These are phyloP conservation scores for Exaiptasia diaphana DNA, from an alignment of 64 coral and sea anemone genomes.

Conservation along the genomic window DNA sequence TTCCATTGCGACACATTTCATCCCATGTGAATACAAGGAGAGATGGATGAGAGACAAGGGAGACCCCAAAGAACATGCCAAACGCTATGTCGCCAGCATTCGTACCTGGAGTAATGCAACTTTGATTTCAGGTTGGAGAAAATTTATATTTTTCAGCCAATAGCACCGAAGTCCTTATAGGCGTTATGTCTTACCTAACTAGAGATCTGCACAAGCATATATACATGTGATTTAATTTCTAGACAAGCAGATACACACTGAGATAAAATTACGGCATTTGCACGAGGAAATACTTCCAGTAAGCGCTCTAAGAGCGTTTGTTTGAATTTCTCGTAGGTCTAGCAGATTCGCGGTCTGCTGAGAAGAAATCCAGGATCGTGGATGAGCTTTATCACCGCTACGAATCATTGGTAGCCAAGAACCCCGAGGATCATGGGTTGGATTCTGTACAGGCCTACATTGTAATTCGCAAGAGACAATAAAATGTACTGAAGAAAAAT, in stretches of 20 bases:
- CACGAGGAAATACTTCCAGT: no score
- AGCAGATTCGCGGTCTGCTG: slow-evolving; percentile 31
- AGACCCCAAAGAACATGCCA: slow-evolving; percentile 37
- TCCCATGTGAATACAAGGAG: slow-evolving; percentile 30
- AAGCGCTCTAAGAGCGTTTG: no score
- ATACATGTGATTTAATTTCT: no score
- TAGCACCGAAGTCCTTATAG: no score
- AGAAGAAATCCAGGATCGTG: slow-evolving; percentile 39
- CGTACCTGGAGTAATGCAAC: slow-evolving; percentile 64
- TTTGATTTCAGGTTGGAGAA: slow-evolving; percentile 18
- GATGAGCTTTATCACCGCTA: slow-evolving; percentile 43
- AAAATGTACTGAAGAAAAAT: no score
- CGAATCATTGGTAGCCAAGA: slow-evolving; percentile 20
- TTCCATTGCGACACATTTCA: slow-evolving; percentile 62
- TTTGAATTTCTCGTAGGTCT: not conserved
- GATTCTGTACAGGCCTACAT: slow-evolving; percentile 36
- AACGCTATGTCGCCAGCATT: slow-evolving; percentile 9
- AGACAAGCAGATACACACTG: no score
- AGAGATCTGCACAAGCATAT: no score
- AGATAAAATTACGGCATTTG: no score
- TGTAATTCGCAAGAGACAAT: slow-evolving; percentile 25
- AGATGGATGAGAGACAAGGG: slow-evolving; percentile 63
- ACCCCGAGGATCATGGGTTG: slow-evolving; percentile 37
- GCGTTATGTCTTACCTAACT: not conserved
- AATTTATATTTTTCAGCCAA: no score